Base-by-base conservation (phyloP, 1,140 invertebrate species). In the Scaptodrosophila lebanonensis region DNA sequence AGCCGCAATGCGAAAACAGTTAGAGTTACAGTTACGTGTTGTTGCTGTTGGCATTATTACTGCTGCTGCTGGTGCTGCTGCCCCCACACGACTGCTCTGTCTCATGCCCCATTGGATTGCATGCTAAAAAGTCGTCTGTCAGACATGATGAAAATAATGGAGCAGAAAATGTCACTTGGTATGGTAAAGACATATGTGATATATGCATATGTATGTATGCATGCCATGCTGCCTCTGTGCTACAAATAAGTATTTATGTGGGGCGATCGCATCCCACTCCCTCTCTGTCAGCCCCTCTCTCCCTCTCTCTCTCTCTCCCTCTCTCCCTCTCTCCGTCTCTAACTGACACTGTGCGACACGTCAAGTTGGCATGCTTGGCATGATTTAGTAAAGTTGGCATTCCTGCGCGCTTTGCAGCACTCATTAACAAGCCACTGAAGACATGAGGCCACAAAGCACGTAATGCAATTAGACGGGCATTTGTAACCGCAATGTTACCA, bases 71-170 rank as follows among this genome's bases (percentile, higher is more conserved):
- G 12, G 3, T 11, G 3, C 12, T 8, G 32, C 32, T 33, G 32
- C 8, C 8, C 12, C 32, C n/a, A n/a, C n/a, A n/a, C n/a, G n/a
- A n/a, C n/a, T n/a, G n/a, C n/a, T n/a, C 42, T 48, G 64, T 64
- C 50, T 53, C 65, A 39, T 61, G 60, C 44, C 56, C 54, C 52
- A 66, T 32, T 51, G 70, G 58, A 57, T 82, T 82, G 69, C 75
- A 82, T 82, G 75, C 83, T 82, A 76, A 75, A 79, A 79, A 64
- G 66, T 82, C 76, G 70, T 82, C 75, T 82, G 75, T 82, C 76
- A 82, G 58, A 82, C 75, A 82, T 82, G 76, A 82, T 82, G 75
- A 82, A 82, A 82, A 82, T 82, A 82, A 82, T 82, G 75, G 76
- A 82, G 76, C 75, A 82, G 75, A 82, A 79, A 82, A 82, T 83